Evolutionary conservation across 2,888 invertebrate species (phyloP).

Genomic region (Parthenolecanium corni): DNA sequence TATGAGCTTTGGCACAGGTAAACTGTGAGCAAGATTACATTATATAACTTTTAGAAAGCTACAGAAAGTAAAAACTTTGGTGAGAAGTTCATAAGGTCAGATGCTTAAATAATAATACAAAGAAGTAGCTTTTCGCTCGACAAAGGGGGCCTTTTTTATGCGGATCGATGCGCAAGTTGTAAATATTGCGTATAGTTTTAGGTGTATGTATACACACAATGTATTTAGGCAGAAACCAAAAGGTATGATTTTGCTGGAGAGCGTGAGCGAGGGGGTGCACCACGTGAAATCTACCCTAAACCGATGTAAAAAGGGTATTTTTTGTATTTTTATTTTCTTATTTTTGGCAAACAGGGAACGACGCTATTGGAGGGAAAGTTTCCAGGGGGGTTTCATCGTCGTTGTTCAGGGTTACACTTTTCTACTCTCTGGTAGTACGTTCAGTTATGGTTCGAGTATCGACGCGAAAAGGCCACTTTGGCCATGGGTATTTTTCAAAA

Average conservation of each 20-base stretch:
- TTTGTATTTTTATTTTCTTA: too few relatives aligned
- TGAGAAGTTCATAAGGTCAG: neutral
- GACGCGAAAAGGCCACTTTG: slow-evolving; percentile 17
- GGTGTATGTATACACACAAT: too few relatives aligned
- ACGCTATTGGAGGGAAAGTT: too few relatives aligned
- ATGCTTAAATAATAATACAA: neutral
- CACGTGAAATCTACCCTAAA: neutral
- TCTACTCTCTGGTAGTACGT: slow-evolving; percentile 1
- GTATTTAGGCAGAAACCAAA: too few relatives aligned
- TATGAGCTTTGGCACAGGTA: too few relatives aligned
- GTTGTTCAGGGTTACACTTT: slow-evolving; percentile 16
- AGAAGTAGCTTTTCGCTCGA: too few relatives aligned
- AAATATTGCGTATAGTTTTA: neutral
- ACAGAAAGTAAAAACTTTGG: too few relatives aligned
- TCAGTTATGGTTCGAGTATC: slow-evolving; percentile 27
- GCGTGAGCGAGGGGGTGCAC: too few relatives aligned
- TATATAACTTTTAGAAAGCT: too few relatives aligned
- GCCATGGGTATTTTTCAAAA: slow-evolving; percentile 23
- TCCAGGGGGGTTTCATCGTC: slow-evolving; percentile 16
- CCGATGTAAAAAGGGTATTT: too few relatives aligned
- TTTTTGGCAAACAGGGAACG: neutral
- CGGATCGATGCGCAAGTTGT: slow-evolving; percentile 12
- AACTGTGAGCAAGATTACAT: too few relatives aligned
- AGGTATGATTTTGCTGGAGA: too few relatives aligned
- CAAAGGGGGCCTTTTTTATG: neutral